Evolutionary conservation across 2,113 vertebrate genomes (phyloP).

Genomic region (Chloroceryle aenea): DNA sequence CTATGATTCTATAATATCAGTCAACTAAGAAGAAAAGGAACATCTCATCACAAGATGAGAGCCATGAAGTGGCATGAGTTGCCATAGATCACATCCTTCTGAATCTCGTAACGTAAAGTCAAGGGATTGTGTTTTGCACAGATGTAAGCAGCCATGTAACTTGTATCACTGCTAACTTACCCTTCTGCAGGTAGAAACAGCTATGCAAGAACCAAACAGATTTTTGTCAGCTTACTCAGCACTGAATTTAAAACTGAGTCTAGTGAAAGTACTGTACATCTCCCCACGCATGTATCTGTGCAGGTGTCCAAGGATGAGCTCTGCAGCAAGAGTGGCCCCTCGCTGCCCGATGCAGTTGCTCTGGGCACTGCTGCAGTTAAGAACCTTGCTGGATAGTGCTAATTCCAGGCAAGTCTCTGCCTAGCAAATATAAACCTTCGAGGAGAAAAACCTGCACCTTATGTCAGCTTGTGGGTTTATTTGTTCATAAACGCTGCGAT

Average conservation of each 20-base stretch:
- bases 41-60: not conserved
- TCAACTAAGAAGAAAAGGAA: not conserved
- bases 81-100: not conserved
- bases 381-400: not conserved
- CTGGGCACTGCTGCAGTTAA: not conserved
- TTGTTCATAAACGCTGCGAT: not conserved
- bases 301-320: not conserved
- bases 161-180: not conserved
- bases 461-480: not conserved
- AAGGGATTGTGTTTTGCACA: not conserved
- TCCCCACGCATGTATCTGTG: not conserved
- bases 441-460: not conserved
- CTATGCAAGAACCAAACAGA: not conserved
- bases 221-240: not conserved
- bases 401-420: not conserved
- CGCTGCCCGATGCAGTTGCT: accelerated
- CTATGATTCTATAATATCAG: not conserved
- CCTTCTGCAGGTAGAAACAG: not conserved
- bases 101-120: not conserved
- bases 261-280: not conserved
- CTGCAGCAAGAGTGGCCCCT: accelerated
- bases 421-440: not conserved
- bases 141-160: not conserved
- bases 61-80: not conserved
- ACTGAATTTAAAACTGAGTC: not conserved